Base-by-base conservation (phyloP, 2,113 vertebrate genomes). In the Amphilophus citrinellus region DNA sequence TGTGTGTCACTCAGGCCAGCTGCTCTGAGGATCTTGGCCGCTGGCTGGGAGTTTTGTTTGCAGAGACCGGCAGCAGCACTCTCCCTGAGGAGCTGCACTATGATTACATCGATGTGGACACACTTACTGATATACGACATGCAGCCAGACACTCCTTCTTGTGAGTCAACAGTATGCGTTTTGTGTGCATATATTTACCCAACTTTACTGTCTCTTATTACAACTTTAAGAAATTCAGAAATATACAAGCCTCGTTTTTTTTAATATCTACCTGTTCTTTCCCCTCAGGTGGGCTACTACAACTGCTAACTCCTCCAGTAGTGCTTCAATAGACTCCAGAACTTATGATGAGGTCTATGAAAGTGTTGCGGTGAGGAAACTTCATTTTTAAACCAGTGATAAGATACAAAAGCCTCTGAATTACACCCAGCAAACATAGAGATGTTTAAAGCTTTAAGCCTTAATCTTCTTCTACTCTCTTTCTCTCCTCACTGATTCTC, bases 61-160 rank as follows among this genome's bases (percentile, higher is more conserved):
- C 97, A 68, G 98, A 98, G 92, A 97, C 96, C 0, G 98, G 98
- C 76, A 97, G 96, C 0, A 82, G 90, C 76, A 95, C 96, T 0
- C 95, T 96, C 4, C 98, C 98, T 0, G 98, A 99, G 90, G 97
- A 97, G 3, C 87, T 99, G 89, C 98, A 99, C 94, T 99, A 99
- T 0, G 98, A 99, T 92, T 99, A 99, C 0, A 97, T 99, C 76
- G 98, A 99, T 0, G 97, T 99, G 95, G 98, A 99, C 89, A 99
- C 97, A 0, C 96, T 99, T 73, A 97, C 96, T 76, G 98, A 97
- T 93, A 99, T 99, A 35, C 97, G 97, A 89, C 97, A 97, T 0
- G 98, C 98, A 1, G 98, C 98, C 80, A 96, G 97, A 24, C 96
- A 98, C 94, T 99, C 98, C 76, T 99, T 99, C 94, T 95, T 98